Conservation (phyloP, 2,888 invertebrate genomes). For the Hetaerina titia region DNA sequence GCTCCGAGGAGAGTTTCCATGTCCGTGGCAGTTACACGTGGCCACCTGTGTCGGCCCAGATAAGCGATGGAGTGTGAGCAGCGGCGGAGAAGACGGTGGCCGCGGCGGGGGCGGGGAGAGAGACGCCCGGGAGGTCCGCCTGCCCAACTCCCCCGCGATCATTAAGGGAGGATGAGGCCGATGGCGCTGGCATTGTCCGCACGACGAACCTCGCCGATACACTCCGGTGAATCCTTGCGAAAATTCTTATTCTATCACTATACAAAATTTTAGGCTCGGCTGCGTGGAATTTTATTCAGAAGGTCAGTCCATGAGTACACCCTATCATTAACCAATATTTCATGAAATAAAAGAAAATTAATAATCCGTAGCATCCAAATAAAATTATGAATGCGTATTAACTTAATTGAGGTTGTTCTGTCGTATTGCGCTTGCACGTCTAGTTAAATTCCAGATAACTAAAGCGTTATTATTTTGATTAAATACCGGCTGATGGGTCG, state of each 20-base stretch:
- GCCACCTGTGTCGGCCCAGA: slow-evolving; percentile 29
- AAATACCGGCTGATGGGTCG: too few relatives aligned
- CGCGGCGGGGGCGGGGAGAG: neutral
- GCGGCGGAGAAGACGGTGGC: neutral
- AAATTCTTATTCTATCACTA: neutral
- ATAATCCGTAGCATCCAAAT: too few relatives aligned
- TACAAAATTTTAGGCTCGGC: too few relatives aligned
- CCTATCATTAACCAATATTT: too few relatives aligned
- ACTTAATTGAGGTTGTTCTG: too few relatives aligned
- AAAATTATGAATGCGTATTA: too few relatives aligned
- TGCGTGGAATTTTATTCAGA: too few relatives aligned
- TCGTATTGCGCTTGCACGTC: too few relatives aligned
- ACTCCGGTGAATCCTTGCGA: neutral
- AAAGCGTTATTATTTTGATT: too few relatives aligned
- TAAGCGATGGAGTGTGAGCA: neutral
- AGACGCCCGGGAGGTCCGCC: neutral
- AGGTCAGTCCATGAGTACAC: too few relatives aligned
- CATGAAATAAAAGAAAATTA: too few relatives aligned
- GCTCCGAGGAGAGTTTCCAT: neutral
- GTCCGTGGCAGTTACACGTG: neutral
- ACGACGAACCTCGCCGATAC: neutral
- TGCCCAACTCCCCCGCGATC: neutral
- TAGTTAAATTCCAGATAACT: too few relatives aligned
- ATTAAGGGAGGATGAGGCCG: neutral
- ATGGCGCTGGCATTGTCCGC: neutral